phyloP scores from a whole-genome alignment of 2,113 vertebrate genomes.

The Mustelus asterias region DNA sequence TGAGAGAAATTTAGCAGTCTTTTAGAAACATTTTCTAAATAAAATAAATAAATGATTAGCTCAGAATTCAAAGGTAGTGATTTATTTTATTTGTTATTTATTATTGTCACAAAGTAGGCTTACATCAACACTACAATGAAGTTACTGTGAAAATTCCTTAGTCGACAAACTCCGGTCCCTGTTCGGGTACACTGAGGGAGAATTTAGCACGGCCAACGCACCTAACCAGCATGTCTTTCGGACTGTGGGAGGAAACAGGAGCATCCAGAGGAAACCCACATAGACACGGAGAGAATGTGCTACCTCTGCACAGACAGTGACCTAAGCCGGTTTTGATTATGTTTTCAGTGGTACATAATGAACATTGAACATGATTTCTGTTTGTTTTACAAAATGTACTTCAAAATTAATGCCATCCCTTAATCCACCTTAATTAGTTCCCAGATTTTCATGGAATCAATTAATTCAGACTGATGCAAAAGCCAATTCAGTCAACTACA shows the following conservation, averaged over 20 bases:
- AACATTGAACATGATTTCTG: neutral
- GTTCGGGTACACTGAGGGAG: too few relatives aligned
- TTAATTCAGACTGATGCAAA: neutral
- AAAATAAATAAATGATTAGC: neutral
- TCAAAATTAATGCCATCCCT: neutral
- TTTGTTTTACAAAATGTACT: neutral
- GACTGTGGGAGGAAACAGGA: too few relatives aligned
- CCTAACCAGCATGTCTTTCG: too few relatives aligned
- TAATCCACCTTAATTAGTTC: neutral
- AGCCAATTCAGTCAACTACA: conserved; percentile 19
- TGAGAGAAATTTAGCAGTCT: neutral
- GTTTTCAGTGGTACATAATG: neutral
- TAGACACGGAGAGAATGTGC: too few relatives aligned
- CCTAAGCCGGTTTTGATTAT: neutral
- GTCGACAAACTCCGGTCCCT: too few relatives aligned
- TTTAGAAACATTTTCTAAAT: neutral
- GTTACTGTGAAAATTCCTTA: too few relatives aligned
- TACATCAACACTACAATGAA: too few relatives aligned
- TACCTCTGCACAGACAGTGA: too few relatives aligned
- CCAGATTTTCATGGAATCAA: neutral
- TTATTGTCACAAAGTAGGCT: too few relatives aligned
- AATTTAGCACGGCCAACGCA: too few relatives aligned
- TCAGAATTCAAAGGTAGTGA: neutral
- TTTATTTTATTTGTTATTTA: neutral
- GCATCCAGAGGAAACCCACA: too few relatives aligned